Base-by-base conservation (phyloP, 37 sponge, comb jelly and placozoan species). In the Aphrocallistes beatrix region DNA sequence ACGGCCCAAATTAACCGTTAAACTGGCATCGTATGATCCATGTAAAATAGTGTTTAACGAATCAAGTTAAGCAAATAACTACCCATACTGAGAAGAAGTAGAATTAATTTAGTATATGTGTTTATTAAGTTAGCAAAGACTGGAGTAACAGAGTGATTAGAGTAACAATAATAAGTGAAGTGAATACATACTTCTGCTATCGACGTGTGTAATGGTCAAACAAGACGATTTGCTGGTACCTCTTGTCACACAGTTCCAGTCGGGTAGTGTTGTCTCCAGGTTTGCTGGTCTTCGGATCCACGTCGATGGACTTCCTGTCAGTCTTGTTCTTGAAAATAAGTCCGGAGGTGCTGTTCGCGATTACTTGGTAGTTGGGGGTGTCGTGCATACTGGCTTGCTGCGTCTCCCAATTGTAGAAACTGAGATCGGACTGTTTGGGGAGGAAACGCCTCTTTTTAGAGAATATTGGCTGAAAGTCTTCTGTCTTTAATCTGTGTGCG, bases 391-490 rank as follows among this genome's bases (percentile, higher is more conserved):
- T 87, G 25, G 90, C 88, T 51, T 87, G 88, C 51, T 94, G 93
- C 25, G 94, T 94, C 42, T 97, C 98, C 98, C 98, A 97, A 86
- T 97, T 97, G 84, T 97, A 97, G 86, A 94, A 97, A 84, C 98
- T 97, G 13, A 97, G 89, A 85, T 97, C 98, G 17, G 91, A 85
- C 51, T 91, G 92, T n/a, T 88, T 87, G 37, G 98, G 98, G 19
- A 97, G 88, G 17, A 97, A 83, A 45, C 90, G 91, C 82, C 87
- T 90, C 48, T 88, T 88, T n/a, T 89, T 91, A 25, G 86, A 51
- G 86, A 97, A 97, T 81, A 90, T 91, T 38, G 90, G 88, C 51
- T 89, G 90, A 86, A 97, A 97, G 25, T 97, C 98, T 75, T 97
- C 98, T 37, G 89, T 91, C 89, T 97, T 97, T 21, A 97, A 87